Conservation (phyloP, 2,888 invertebrate species). For the Glomeris marginata region DNA sequence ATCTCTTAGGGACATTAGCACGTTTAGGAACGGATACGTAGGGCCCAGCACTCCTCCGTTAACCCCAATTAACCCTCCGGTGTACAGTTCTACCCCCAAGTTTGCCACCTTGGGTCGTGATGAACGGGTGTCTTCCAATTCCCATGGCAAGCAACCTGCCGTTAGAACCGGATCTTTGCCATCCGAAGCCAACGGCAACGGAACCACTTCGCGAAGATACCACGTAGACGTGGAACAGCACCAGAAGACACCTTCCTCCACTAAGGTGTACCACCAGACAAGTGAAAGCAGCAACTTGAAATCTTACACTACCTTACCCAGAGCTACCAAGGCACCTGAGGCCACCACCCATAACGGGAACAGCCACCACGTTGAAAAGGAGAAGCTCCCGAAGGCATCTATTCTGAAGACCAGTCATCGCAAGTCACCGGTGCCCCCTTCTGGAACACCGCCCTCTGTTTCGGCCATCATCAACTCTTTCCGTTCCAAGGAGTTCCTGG, state of each 20-base stretch:
- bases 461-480: constrained; percentile 10
- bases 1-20: too few species aligned
- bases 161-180: too few species aligned
- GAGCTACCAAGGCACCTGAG: not conserved
- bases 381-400: not conserved
- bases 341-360: not conserved
- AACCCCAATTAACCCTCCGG: not conserved
- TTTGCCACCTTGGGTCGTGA: constrained; percentile 6
- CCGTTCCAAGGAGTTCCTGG: constrained; percentile 7
- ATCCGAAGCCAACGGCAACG: too few species aligned
- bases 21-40: too few species aligned
- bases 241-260: too few species aligned
- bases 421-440: too few species aligned
- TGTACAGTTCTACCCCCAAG: not conserved
- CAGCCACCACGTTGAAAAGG: not conserved
- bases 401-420: too few species aligned
- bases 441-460: constrained; percentile 4
- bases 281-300: not conserved
- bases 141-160: too few species aligned
- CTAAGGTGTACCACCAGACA: not conserved
- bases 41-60: not conserved
- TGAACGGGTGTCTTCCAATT: not conserved
- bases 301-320: not conserved
- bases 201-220: too few species aligned
- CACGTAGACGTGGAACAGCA: too few species aligned